Evolutionary conservation across 1,140 invertebrate species (phyloP).

Genomic region (Trachymyrmex septentrionalis): DNA sequence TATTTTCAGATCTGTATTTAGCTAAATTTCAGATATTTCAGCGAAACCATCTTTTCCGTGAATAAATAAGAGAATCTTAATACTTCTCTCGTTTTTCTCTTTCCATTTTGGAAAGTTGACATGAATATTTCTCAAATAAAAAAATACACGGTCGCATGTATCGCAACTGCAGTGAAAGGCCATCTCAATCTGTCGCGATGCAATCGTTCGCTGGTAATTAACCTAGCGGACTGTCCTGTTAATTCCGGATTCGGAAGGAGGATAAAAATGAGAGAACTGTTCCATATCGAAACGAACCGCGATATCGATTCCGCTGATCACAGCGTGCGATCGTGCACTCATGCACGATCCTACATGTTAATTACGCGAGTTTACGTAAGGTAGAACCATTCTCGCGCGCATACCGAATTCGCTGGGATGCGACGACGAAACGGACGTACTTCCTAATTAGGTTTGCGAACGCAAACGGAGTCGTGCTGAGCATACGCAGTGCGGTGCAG

Average conservation of each 20-base stretch:
- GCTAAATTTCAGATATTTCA: too few relatives aligned
- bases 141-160: not conserved
- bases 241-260: constrained; percentile 46
- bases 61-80: not conserved
- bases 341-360: constrained; percentile 32
- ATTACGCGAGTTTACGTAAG: constrained; percentile 56
- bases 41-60: too few relatives aligned
- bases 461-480: constrained; percentile 38
- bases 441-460: constrained; percentile 72
- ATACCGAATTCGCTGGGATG: constrained; percentile 18
- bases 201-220: constrained; percentile 74
- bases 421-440: constrained; percentile 35
- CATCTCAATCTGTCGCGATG: constrained; percentile 39
- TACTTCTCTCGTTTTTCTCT: not conserved
- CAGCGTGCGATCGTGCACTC: not conserved
- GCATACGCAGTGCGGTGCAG: not conserved
- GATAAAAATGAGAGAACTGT: constrained; percentile 39
- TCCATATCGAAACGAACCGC: not conserved
- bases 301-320: constrained; percentile 50
- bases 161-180: not conserved
- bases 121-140: not conserved
- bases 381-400: constrained; percentile 9
- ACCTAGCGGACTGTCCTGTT: constrained; percentile 55
- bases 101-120: not conserved
- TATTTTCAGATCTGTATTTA: too few relatives aligned